A percentile compares a stretch with the other conserved stretches of the same genome.
These are phyloP conservation scores for Actinostola sp. DNA, from an alignment of 92 coral and sea anemone genomes.

Conservation along the genomic window DNA sequence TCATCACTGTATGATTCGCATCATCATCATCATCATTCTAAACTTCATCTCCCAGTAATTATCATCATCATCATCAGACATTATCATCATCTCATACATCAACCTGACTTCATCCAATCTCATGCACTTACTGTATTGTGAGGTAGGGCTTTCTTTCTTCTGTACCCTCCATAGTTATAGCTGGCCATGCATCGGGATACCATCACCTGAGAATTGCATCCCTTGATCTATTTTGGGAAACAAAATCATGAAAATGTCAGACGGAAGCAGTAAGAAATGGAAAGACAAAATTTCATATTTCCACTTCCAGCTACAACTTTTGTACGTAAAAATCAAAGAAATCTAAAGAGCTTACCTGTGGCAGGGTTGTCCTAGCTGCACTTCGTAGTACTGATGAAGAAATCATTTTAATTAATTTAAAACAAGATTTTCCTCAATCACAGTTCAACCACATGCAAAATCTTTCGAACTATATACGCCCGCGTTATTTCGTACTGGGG, in stretches of 20 bases:
- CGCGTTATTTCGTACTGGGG: constrained; percentile 12
- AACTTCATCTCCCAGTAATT: too few species aligned
- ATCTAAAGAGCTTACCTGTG: constrained; percentile 16
- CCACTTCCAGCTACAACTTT: background rate
- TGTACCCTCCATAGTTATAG: constrained; percentile 61
- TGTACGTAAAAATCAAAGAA: background rate
- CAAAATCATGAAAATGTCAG: background rate
- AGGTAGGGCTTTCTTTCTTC: constrained; percentile 75
- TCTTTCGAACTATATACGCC: constrained; percentile 8
- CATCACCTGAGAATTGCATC: constrained; percentile 26
- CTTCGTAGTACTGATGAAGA: constrained; percentile 9
- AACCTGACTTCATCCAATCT: background rate
- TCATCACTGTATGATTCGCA: too few species aligned
- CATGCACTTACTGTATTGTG: constrained; percentile 86
- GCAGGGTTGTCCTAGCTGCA: constrained; percentile 1
- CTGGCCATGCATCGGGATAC: constrained; percentile 65
- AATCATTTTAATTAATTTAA: constrained; percentile 20
- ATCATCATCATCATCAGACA: too few species aligned
- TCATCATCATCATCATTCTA: too few species aligned
- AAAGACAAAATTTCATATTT: background rate
- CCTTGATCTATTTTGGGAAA: constrained; percentile 7
- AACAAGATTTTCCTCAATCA: too few species aligned
- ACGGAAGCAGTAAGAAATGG: background rate
- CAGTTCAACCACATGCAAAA: background rate
- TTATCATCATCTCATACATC: too few species aligned